Percentiles rank a stretch among this genome's conserved stretches.
These are phyloP conservation scores for Martes martes DNA, from an alignment of 2,113 vertebrate genomes.

Conservation along the genomic window DNA sequence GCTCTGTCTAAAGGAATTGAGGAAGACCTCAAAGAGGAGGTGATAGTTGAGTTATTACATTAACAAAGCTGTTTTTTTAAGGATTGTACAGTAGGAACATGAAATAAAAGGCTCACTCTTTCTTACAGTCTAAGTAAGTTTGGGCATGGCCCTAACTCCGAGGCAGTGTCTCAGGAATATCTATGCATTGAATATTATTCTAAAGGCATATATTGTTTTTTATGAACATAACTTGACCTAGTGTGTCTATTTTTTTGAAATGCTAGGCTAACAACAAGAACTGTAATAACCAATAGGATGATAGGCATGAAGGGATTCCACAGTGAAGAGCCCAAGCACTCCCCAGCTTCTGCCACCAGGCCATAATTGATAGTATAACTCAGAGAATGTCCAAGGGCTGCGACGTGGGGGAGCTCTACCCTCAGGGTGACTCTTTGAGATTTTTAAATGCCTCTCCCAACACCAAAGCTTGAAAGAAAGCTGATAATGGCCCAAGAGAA, in stretches of 20 bases:
- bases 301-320: not conserved
- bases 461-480: not conserved
- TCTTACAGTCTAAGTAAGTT: not conserved
- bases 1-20: not conserved
- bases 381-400: not conserved
- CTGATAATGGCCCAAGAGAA: not conserved
- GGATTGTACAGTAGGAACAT: not conserved
- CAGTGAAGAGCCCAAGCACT: not conserved
- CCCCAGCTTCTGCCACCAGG: not conserved
- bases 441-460: not conserved
- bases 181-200: not conserved
- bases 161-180: not conserved
- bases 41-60: not conserved
- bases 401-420: not conserved
- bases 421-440: not conserved
- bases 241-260: not conserved
- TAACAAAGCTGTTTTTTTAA: not conserved
- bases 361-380: not conserved
- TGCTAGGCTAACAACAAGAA: not conserved
- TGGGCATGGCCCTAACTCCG: not conserved
- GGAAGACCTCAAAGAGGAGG: not conserved
- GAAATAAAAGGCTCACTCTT: not conserved
- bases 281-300: not conserved
- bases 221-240: not conserved
- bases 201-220: not conserved